phyloP scores from a whole-genome alignment of 37 sponge, comb jelly and placozoan species.

The Oopsacas minuta region DNA sequence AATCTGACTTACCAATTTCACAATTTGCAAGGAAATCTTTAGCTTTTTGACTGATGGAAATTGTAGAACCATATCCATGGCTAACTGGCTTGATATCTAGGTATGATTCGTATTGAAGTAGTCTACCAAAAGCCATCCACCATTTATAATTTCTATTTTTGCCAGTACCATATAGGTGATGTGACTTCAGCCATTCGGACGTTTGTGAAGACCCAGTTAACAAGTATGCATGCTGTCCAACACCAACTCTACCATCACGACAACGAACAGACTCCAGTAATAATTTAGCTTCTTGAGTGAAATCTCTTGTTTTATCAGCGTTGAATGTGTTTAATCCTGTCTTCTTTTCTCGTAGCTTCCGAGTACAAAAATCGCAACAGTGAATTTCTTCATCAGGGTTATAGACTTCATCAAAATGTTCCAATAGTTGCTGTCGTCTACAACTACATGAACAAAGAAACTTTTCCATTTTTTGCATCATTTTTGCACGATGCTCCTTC shows the following conservation, averaged over 20 bases:
- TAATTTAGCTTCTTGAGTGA: neutral
- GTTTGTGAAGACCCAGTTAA: neutral
- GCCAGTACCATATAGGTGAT: neutral
- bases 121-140: constrained; percentile 6
- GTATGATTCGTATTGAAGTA: neutral
- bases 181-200: neutral
- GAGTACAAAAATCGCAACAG: neutral
- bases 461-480: constrained; percentile 13
- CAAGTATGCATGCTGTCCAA: neutral
- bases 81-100: neutral
- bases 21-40: neutral
- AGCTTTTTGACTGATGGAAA: neutral
- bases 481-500: neutral
- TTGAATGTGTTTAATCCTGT: neutral
- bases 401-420: neutral
- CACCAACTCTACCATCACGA: neutral
- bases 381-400: neutral
- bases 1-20: neutral
- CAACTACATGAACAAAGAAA: neutral
- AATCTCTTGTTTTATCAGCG: neutral
- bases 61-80: neutral
- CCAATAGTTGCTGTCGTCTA: neutral
- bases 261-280: neutral
- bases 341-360: neutral
- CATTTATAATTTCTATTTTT: neutral